Percentiles rank a stretch among this genome's conserved stretches.
phyloP scores from a whole-genome alignment of 2,888 invertebrate species.

The Eupithecia tripunctaria region DNA sequence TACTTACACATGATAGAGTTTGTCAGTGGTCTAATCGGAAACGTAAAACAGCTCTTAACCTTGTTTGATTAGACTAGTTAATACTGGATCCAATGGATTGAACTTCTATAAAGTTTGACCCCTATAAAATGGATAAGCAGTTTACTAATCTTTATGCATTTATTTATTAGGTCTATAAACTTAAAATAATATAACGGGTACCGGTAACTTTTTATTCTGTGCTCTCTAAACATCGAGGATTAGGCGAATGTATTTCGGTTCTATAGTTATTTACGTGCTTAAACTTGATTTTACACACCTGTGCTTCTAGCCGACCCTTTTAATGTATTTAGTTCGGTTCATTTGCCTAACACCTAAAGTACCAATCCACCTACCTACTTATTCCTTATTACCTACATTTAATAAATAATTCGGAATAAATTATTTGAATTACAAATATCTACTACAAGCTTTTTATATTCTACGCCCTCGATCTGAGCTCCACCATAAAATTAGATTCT shows the following conservation, averaged over 20 bases:
- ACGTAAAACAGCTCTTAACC: not conserved
- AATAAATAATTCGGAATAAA: conserved; percentile 9
- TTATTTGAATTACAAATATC: not conserved
- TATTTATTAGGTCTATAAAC: not conserved
- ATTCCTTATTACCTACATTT: conserved; percentile 5
- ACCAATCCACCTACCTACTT: conserved; percentile 14
- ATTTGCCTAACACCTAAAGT: conserved; percentile 20
- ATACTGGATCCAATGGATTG: not conserved
- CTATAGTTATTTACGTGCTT: conserved; percentile 67
- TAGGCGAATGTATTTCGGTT: conserved; percentile 67
- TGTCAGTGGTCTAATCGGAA: not conserved
- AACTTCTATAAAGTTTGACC: conserved; percentile 2
- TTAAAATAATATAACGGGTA: not conserved
- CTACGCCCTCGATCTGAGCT: not conserved
- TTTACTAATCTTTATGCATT: conserved; percentile 5
- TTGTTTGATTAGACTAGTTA: not conserved
- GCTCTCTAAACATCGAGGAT: conserved; percentile 51
- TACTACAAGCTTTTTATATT: not conserved
- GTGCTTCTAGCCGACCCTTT: conserved; percentile 70
- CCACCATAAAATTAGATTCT: not conserved
- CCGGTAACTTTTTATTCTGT: conserved; percentile 34
- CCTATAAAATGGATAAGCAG: conserved; percentile 8
- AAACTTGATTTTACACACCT: conserved; percentile 76
- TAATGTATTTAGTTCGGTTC: conserved; percentile 69
- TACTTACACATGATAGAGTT: not conserved